Percentiles rank a stretch among this genome's conserved stretches.
These are phyloP conservation scores for Plecotus auritus DNA, from an alignment of 2,113 vertebrate species.

Conservation along the genomic window DNA sequence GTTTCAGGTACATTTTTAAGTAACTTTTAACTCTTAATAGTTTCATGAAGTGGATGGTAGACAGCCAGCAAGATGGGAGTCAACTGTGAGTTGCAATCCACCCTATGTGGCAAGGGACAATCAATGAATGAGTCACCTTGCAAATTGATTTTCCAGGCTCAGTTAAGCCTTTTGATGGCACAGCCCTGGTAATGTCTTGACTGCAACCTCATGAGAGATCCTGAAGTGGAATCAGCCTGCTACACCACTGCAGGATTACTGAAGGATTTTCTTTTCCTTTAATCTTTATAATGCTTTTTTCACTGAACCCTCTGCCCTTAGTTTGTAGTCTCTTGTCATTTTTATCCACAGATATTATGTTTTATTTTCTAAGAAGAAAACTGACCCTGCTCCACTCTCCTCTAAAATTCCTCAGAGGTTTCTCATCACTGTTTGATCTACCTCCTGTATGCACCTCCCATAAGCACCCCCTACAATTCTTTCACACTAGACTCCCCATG, in stretches of 20 bases:
- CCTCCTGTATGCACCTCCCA: fast-evolving
- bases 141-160: not conserved
- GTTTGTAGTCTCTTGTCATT: not conserved
- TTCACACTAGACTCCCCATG: not conserved
- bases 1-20: not conserved
- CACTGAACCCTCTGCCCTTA: not conserved
- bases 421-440: not conserved
- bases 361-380: not conserved
- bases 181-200: not conserved
- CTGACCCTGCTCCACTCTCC: not conserved
- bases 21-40: not conserved
- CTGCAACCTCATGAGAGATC: not conserved
- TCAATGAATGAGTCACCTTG: not conserved
- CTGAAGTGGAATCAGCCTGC: not conserved
- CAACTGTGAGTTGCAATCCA: not conserved
- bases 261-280: not conserved
- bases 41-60: not conserved
- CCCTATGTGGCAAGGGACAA: fast-evolving
- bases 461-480: not conserved
- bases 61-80: too few species aligned
- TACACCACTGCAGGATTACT: not conserved
- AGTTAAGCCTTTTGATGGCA: not conserved
- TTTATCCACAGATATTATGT: not conserved
- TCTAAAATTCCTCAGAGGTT: not conserved
- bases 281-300: not conserved